Base-by-base conservation (phyloP, 2,797 vertebrate genomes). In the Cetoscarus ocellatus region DNA sequence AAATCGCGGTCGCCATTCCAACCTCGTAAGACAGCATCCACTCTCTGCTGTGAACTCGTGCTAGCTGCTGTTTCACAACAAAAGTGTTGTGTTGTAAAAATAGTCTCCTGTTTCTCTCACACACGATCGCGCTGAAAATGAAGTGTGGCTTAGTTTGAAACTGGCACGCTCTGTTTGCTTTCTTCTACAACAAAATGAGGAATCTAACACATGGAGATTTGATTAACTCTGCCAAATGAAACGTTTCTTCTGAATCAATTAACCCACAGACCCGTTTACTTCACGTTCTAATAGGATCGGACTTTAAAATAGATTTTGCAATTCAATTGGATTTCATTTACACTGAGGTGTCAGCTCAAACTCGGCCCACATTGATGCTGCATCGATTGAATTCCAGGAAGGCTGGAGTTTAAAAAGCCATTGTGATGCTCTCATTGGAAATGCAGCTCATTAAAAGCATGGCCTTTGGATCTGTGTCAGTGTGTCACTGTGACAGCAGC, bases 271-370 rank as follows among this genome's bases (percentile, higher is more conserved):
- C 40, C 45, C 0, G 6, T 49, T 83, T 61, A 61, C 61, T 78
- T 73, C 54, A 73, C 67, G 67, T 56, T 70, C 50, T 57, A 79
- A 75, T 57, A 38, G 36, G 47, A 63, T 66, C 48, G 53, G 73
- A 71, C 69, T 70, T 73, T 84, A 38, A 55, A 86, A 87, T 90
- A 53, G 79, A 89, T 90, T 91, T 89, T 75, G 39, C 70, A 79
- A 89, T 85, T 70, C 35, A 75, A 73, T 87, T 82, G 77, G 86
- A 90, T 91, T 70, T 73, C 79, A 85, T 88, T 84, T 82, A 79
- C 73, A 70, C 76, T 35, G 19, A 66, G 55, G 80, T 65, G 78
- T 77, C 73, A 61, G 56, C 56, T 67, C 65, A 59, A 67, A 73
- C 67, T 63, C 57, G 14, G 44, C 64, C 54, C 14, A 38, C 73